Evolutionary conservation across 1,140 invertebrate genomes (phyloP).

Genomic region (Neuroterus valhalla): DNA sequence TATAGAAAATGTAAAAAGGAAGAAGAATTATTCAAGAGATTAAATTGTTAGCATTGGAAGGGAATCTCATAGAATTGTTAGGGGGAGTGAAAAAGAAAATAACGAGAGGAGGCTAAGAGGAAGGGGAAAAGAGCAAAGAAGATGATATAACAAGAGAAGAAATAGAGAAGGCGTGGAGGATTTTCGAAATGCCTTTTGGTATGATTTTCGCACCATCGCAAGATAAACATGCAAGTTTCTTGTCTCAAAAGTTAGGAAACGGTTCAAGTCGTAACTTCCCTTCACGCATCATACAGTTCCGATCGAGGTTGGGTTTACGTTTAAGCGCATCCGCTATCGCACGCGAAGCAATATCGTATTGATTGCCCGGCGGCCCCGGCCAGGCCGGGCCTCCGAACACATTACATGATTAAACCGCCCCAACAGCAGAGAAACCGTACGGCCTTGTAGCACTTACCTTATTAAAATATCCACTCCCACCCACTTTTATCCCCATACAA

Average conservation of each 20-base stretch:
- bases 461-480: slow-evolving; percentile 73
- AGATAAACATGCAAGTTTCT: not conserved
- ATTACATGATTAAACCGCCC: slow-evolving; percentile 75
- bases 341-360: slow-evolving; percentile 72
- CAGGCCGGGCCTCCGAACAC: slow-evolving; percentile 71
- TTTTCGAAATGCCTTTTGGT: too few species aligned
- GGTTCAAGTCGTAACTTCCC: slow-evolving; percentile 6
- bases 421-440: slow-evolving; percentile 61
- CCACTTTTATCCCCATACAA: slow-evolving; percentile 58
- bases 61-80: too few species aligned
- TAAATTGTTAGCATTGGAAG: too few species aligned
- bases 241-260: not conserved
- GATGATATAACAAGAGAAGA: too few species aligned
- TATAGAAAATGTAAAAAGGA: too few species aligned
- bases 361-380: slow-evolving; percentile 70
- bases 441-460: slow-evolving; percentile 75
- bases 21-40: too few species aligned
- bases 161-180: too few species aligned
- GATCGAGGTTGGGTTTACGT: slow-evolving; percentile 57
- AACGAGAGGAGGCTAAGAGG: too few species aligned
- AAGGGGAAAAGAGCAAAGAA: too few species aligned
- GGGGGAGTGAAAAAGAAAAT: too few species aligned
- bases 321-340: slow-evolving; percentile 68
- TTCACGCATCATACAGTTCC: slow-evolving; percentile 29
- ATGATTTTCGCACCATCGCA: too few species aligned